Percentiles rank a stretch among this genome's conserved stretches.
Conservation (phyloP, 1,140 invertebrate species). For the Drepana arcuata region DNA sequence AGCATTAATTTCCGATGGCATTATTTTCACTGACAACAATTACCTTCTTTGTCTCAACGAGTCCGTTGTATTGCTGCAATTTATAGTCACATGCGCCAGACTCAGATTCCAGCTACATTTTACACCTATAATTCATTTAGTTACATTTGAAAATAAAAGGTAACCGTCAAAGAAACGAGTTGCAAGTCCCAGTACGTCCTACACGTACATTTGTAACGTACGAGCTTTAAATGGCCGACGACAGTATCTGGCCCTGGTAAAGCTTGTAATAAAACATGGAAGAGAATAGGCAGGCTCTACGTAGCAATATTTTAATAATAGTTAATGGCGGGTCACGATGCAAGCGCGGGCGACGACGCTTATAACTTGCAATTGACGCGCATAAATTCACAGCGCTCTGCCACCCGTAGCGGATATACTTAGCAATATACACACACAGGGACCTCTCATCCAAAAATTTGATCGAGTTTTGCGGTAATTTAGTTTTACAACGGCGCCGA, state of each 20-base stretch:
- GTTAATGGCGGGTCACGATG: conserved; percentile 56
- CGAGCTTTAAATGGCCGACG: conserved; percentile 55
- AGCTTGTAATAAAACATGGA: conserved; percentile 52
- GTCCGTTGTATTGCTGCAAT: conserved; percentile 34
- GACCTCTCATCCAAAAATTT: too few species aligned
- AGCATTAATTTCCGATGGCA: too few species aligned
- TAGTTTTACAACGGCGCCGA: too few species aligned
- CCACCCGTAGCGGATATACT: conserved; percentile 33
- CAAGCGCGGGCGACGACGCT: conserved; percentile 48
- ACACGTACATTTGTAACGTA: conserved; percentile 47
- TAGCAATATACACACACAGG: too few species aligned
- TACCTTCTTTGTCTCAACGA: conserved; percentile 20
- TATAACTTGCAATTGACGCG: conserved; percentile 57
- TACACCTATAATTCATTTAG: conserved; percentile 43
- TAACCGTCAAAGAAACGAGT: conserved; percentile 40
- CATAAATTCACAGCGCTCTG: conserved; percentile 40
- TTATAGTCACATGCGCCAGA: conserved; percentile 29
- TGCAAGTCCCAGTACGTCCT: conserved; percentile 29
- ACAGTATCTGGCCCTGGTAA: conserved; percentile 49
- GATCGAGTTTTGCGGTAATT: too few species aligned
- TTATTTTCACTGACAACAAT: conserved; percentile 25
- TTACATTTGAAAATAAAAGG: conserved; percentile 43
- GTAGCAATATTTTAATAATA: conserved; percentile 67
- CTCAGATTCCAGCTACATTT: conserved; percentile 35
- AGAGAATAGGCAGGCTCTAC: conserved; percentile 56